Conservation (phyloP, 2,113 vertebrate species). For the Cyanoramphus novaezelandiae region DNA sequence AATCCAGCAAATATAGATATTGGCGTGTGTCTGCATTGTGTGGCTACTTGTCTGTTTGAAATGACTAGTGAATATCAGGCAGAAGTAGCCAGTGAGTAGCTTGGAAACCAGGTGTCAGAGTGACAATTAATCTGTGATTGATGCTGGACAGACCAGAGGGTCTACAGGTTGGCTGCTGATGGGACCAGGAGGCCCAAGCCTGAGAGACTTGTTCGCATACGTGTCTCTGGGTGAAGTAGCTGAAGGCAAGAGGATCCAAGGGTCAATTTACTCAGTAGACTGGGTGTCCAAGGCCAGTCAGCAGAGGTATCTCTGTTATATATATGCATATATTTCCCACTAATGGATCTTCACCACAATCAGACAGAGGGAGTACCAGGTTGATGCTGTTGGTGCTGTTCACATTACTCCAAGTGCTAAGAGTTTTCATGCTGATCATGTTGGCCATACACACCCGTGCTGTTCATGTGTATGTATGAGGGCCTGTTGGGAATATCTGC, state of each 20-base stretch:
- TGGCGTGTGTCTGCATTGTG: rapidly evolving
- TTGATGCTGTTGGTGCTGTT: background rate
- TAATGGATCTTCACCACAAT: background rate
- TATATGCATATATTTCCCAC: background rate
- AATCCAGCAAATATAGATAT: background rate
- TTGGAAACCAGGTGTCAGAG: background rate
- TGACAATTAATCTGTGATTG: background rate
- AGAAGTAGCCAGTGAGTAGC: background rate
- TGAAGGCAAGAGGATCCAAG: background rate
- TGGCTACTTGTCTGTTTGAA: background rate
- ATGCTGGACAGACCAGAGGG: background rate
- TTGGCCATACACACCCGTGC: rapidly evolving
- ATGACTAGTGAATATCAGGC: background rate
- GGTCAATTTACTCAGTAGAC: background rate
- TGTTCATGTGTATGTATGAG: background rate
- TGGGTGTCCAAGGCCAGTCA: background rate
- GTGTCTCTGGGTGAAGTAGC: background rate
- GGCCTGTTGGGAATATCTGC: background rate
- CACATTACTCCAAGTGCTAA: background rate
- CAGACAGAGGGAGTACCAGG: background rate
- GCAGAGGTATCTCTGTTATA: background rate
- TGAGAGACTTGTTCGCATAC: background rate
- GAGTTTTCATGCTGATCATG: background rate
- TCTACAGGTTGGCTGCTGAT: rapidly evolving
- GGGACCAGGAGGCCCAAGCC: background rate